Evolutionary conservation across 2,113 vertebrate genomes (phyloP), one percentile per base, ranked within the genome.

Genomic region (Tamias sibiricus): DNA sequence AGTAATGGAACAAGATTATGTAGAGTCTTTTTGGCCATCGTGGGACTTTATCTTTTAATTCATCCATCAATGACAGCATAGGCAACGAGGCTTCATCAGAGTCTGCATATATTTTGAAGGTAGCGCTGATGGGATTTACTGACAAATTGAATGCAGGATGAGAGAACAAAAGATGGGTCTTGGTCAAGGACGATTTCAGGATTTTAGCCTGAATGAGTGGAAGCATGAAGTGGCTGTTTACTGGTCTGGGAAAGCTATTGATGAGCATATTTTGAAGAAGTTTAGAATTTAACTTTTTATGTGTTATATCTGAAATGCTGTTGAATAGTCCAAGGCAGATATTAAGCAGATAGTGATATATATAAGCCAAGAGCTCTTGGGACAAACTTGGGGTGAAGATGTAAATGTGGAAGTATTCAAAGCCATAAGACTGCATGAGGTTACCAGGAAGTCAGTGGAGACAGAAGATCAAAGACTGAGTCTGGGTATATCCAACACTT

Each of bases 281-380:
- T 54, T 54, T 92, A 54, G n/a, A 85, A 40, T 95, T 95, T 94
- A 68, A 79, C 85, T 80, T 71, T 59, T 17, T 47, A 57, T n/a
- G 4, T 74, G 20, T 66, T 94, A 19, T 77, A 66, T 90, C 84
- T 74, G 75, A 96, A 62, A 77, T 94, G 84, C n/a, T 87, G 22
- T 52, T 87, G 72, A 79, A 62, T 8, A 86, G 1, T 68, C 88
- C 59, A 72, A 93, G 47, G 37, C 92, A 10, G 47, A n/a, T 52
- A 83, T 95, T 30, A 81, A 76, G 68, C 35, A 91, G 24, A 26
- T n/a, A 82, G 49, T 82, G 86, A 64, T 17, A 80, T 71, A 68
- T 72, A 81, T 0, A 71, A 80, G 76, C 47, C 57, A 88, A 64
- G 40, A 76, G 44, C 40, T 89, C 32, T 75, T n/a, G 69, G 17